These are phyloP conservation scores for Atta colombica DNA, from an alignment of 1,140 invertebrate species.

Conservation along the genomic window DNA sequence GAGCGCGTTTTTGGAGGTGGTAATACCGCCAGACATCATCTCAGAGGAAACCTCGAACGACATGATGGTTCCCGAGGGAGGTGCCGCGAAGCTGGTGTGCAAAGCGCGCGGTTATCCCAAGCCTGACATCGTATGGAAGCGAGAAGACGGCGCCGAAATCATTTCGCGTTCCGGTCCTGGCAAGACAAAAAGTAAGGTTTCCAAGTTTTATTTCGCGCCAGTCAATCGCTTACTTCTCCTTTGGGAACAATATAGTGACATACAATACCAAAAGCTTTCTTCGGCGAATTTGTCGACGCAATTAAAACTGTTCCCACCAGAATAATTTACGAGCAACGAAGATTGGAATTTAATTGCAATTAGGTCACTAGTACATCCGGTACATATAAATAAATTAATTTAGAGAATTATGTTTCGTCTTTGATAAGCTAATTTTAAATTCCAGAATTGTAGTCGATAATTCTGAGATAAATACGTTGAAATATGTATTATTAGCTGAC, in stretches of 20 bases:
- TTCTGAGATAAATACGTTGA: not conserved
- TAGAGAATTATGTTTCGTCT: not conserved
- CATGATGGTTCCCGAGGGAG: slow-evolving; percentile 96
- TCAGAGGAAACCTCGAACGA: slow-evolving; percentile 95
- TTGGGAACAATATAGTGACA: slow-evolving; percentile 5
- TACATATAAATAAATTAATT: slow-evolving; percentile 12
- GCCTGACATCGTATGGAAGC: no score
- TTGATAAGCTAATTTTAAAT: not conserved
- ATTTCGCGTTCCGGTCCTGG: no score
- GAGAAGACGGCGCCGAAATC: no score
- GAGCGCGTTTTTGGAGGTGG: slow-evolving; percentile 95
- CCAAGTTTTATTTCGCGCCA: slow-evolving; percentile 34
- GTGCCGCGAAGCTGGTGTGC: slow-evolving; percentile 94
- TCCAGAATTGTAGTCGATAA: not conserved
- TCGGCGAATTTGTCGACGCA: slow-evolving; percentile 16
- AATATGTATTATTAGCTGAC: not conserved
- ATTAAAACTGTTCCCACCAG: slow-evolving; percentile 30
- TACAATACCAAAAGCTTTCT: not conserved
- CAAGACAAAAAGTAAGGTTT: slow-evolving; percentile 87
- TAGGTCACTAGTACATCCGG: not conserved
- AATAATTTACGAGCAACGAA: not conserved
- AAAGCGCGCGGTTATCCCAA: slow-evolving; percentile 90
- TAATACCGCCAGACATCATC: slow-evolving; percentile 96
- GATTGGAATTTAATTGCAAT: not conserved
- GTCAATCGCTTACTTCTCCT: slow-evolving; percentile 13